A percentile compares a stretch with the other conserved stretches of the same genome.
Conservation (phyloP, 2,113 vertebrate genomes). For the human (Homo sapiens) region GRCh38 chr1:236005501-236006000, state of each 20-base stretch:
- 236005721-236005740: not conserved
- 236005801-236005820: not conserved
- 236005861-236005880: not conserved
- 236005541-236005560: not conserved
- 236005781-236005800: not conserved
- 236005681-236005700: not conserved
- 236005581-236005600: not conserved
- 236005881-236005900: slow-evolving; percentile 1
- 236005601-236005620: not conserved
- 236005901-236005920: not conserved
- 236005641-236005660: not conserved
- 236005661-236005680: not conserved
- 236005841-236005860: not conserved
- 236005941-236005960: not conserved
- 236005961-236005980: not conserved
- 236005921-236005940: not conserved
- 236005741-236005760: not conserved
- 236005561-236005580: not conserved
- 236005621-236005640: not conserved
- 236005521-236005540: not conserved
- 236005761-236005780: not conserved
- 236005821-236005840: not conserved
- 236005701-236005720: not conserved
- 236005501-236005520: slow-evolving; percentile 23
- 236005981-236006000: not conserved